Conservation (phyloP, 1,140 invertebrate genomes). For the Scaptomyza graminum region DNA sequence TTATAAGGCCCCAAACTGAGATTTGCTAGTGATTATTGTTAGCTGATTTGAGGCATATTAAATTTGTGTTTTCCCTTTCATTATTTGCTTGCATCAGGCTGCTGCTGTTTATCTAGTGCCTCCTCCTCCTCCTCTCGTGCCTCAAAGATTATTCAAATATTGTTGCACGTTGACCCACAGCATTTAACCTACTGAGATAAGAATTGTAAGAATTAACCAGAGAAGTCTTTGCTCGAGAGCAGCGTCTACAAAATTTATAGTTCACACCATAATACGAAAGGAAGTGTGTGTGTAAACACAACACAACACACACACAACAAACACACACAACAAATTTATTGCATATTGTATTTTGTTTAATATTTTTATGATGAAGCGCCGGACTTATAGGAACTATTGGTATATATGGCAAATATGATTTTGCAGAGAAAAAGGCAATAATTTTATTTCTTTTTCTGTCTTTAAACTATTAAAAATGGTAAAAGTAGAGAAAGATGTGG, state of each 20-base stretch:
- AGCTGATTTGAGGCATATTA: slow-evolving; percentile 30
- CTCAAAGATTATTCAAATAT: slow-evolving; percentile 76
- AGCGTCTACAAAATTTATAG: slow-evolving; percentile 65
- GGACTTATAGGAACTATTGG: too few relatives aligned
- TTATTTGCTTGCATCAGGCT: slow-evolving; percentile 20
- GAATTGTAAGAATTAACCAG: background rate
- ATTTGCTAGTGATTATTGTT: slow-evolving; percentile 27
- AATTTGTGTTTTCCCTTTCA: slow-evolving; percentile 6
- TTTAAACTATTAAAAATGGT: too few relatives aligned
- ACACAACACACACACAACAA: slow-evolving; percentile 9
- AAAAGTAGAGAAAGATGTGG: too few relatives aligned
- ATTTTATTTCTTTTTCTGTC: background rate
- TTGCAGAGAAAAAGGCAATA: background rate
- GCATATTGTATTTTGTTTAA: slow-evolving; percentile 65
- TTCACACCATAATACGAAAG: slow-evolving; percentile 43
- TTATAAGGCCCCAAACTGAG: slow-evolving; percentile 35
- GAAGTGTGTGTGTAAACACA: background rate
- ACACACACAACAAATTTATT: slow-evolving; percentile 57
- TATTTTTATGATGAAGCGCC: slow-evolving; percentile 59
- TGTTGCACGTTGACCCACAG: slow-evolving; percentile 72
- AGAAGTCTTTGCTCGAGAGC: slow-evolving; percentile 2
- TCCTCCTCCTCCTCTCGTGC: too few relatives aligned
- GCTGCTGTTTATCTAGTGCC: slow-evolving; percentile 45
- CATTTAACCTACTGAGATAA: slow-evolving; percentile 68
- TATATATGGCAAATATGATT: slow-evolving; percentile 12